Evolutionary conservation across 2,888 invertebrate species (phyloP).

Genomic region (Xestia sexstrigata): DNA sequence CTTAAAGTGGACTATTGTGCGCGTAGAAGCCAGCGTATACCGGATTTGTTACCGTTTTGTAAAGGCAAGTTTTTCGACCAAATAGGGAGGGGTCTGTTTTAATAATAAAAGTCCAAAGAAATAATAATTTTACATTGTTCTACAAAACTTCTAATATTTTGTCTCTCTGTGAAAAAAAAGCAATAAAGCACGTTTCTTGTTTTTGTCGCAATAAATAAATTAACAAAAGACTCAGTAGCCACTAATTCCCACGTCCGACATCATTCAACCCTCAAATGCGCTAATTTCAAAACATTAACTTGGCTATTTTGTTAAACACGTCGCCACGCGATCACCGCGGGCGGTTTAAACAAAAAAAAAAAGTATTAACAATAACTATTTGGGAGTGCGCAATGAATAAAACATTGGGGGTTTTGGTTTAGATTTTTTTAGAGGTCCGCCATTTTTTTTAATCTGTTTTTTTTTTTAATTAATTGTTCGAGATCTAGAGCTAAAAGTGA

Average conservation of each 20-base stretch:
- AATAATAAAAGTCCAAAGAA: background rate
- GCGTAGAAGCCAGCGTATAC: no score
- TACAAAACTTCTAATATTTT: background rate
- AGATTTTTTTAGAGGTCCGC: conserved; percentile 67
- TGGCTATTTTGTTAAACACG: conserved; percentile 79
- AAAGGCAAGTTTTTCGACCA: background rate
- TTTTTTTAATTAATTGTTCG: no score
- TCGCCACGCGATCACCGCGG: conserved; percentile 86
- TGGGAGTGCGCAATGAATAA: conserved; percentile 82
- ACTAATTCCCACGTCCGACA: conserved; percentile 76
- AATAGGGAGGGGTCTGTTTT: background rate
- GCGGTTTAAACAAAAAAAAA: conserved; percentile 79
- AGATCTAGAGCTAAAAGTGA: background rate
- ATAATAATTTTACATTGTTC: background rate
- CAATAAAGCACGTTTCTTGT: conserved; percentile 34
- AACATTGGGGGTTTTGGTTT: conserved; percentile 75
- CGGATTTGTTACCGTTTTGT: no score
- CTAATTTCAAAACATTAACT: conserved; percentile 84
- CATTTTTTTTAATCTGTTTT: background rate
- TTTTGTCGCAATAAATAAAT: conserved; percentile 52
- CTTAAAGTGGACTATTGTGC: no score
- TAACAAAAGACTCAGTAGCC: conserved; percentile 54
- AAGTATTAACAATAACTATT: conserved; percentile 80
- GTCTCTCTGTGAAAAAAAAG: conserved; percentile 1
- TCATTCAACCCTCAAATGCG: conserved; percentile 75